Percentiles rank a stretch among this genome's conserved stretches.
Evolutionary conservation across 2,113 vertebrate genomes (phyloP).

Genomic region (Crotalus viridis): DNA sequence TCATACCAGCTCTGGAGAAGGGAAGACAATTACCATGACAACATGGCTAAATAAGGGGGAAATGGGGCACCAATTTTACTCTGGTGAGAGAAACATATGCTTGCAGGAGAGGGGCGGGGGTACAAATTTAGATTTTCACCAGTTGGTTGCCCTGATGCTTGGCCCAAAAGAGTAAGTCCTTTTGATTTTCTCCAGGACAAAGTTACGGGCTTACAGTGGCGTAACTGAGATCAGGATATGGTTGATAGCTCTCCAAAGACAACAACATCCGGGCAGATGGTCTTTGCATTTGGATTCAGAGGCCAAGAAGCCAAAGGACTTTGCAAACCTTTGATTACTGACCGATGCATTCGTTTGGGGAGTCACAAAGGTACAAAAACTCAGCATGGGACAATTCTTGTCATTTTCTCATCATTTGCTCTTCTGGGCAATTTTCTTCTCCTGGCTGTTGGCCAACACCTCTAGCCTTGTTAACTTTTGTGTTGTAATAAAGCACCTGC

Average conservation of each 20-base stretch:
- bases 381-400: conserved; percentile 62
- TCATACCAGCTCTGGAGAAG: conserved; percentile 36
- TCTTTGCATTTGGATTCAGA: conserved; percentile 40
- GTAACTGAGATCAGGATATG: conserved; percentile 36
- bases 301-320: conserved; percentile 54
- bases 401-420: conserved; percentile 50
- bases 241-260: conserved; percentile 35
- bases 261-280: conserved; percentile 52
- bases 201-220: conserved; percentile 10
- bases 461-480: conserved; percentile 62
- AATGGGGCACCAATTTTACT: background rate
- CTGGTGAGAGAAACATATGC: conserved; percentile 15
- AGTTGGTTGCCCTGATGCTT: background rate
- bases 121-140: conserved; percentile 10
- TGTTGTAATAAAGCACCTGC: conserved; percentile 65
- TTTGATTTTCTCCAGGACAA: conserved; percentile 33
- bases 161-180: conserved; percentile 2
- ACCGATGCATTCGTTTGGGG: conserved; percentile 53
- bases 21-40: conserved; percentile 38
- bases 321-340: conserved; percentile 66
- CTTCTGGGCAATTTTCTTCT: conserved; percentile 63
- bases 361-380: conserved; percentile 66
- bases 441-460: conserved; percentile 56
- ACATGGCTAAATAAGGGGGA: conserved; percentile 7
- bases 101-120: background rate